Base-by-base conservation (phyloP, 2,888 invertebrate genomes). In the Lithophane semibrunnea region DNA sequence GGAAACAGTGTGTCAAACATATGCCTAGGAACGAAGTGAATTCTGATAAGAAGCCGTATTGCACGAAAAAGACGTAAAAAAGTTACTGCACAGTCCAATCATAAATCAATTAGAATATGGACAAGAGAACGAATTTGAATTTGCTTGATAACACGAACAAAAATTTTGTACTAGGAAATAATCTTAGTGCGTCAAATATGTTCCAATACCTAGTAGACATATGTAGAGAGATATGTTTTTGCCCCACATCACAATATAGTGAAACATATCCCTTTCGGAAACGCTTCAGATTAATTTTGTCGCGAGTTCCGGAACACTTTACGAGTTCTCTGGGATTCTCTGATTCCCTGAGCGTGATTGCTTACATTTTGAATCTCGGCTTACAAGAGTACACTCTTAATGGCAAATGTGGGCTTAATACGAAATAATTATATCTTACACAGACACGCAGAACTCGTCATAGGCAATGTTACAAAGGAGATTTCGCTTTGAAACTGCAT, bases 401-500 rank as follows among this genome's bases (percentile, higher is more conserved):
- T 42, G 37, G 37, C 21, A 60, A 13, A n/a, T 67, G 37, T 13
- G 69, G 73, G 61, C 58, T 5, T 42, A n/a, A n/a, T 60, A 68
- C 21, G 24, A 64, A 54, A 64, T 29, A 64, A 54, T 54, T 29
- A 60, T 16, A 54, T 49, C 47, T 44, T 69, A 52, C 44, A 56
- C 21, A 78, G 18, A 68, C 42, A 60, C 24, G 29, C 37, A 54
- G 61, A 73, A 56, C 58, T 80, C 77, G n/a, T 71, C 68, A 80
- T 56, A 65, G 54, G 16, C 71, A 56, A 65, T 56, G 37, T 73
- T 60, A 61, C 75, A 79, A 69, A 72, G 83, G 68, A 52, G 49
- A 44, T 47, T 61, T 60, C 61, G 49, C 68, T 72, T 73, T 72
- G 80, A 72, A 80, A 74, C 68, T 72, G 69, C 77, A 74, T 83